Evolutionary conservation across 2,113 vertebrate species (phyloP).

Genomic region (Aptenodytes patagonicus): DNA sequence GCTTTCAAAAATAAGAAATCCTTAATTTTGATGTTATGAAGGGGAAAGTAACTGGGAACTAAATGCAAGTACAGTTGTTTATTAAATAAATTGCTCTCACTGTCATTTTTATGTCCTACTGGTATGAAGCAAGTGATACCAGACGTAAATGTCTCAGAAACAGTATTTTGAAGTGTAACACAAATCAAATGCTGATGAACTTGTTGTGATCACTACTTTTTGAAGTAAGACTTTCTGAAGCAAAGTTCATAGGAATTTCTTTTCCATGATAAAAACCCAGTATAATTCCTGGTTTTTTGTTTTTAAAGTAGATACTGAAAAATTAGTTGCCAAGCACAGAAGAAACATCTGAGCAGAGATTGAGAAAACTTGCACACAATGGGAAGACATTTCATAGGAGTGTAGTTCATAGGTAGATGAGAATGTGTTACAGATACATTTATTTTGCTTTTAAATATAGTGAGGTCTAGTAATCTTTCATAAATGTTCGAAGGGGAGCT

Average conservation of each 20-base stretch:
- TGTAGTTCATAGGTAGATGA: not conserved
- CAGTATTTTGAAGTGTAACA: not conserved
- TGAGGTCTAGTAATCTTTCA: not conserved
- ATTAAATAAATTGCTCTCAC: not conserved
- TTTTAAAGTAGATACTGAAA: not conserved
- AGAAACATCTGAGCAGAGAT: fast-evolving
- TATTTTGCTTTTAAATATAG: not conserved
- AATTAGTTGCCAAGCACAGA: not conserved
- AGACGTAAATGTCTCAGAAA: not conserved
- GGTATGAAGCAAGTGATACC: not conserved
- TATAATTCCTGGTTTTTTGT: not conserved
- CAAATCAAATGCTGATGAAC: not conserved
- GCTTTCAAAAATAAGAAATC: not conserved
- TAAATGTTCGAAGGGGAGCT: not conserved
- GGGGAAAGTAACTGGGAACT: not conserved
- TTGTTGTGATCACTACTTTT: not conserved
- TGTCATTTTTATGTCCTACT: not conserved
- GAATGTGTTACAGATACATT: not conserved
- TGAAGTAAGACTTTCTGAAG: not conserved
- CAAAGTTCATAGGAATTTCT: not conserved
- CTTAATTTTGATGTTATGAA: not conserved
- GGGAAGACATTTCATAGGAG: not conserved
- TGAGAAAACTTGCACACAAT: not conserved
- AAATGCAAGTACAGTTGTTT: not conserved
- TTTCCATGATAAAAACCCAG: not conserved